phyloP scores from a whole-genome alignment of 2,888 invertebrate genomes.

The Agrilus biguttatus region DNA sequence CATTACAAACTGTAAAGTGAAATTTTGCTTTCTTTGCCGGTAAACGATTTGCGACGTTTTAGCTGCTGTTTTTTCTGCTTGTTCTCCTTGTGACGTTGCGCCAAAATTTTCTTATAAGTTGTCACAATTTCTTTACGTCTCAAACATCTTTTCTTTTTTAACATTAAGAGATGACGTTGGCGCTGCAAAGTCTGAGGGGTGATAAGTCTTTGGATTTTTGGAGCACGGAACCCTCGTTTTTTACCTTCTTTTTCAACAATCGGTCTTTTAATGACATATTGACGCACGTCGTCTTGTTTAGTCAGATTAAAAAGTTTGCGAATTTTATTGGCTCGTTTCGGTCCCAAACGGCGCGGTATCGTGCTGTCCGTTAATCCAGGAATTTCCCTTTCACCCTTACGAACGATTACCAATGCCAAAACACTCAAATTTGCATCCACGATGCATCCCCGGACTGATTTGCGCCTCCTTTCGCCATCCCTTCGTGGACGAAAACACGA shows the following conservation, averaged over 20 bases:
- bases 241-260: constrained; percentile 40
- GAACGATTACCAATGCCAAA: constrained; percentile 77
- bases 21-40: constrained; percentile 72
- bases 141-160: constrained; percentile 50
- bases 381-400: constrained; percentile 74
- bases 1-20: constrained; percentile 51
- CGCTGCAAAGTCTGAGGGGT: constrained; percentile 56
- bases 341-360: constrained; percentile 58
- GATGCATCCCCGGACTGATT: constrained; percentile 96
- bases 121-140: constrained; percentile 55
- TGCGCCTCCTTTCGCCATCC: constrained; percentile 89
- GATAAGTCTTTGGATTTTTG: constrained; percentile 67
- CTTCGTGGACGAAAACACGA: constrained; percentile 88
- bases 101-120: constrained; percentile 59
- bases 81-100: constrained; percentile 52
- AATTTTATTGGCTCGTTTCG: constrained; percentile 67
- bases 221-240: constrained; percentile 51
- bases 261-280: constrained; percentile 61
- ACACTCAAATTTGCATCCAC: constrained; percentile 93
- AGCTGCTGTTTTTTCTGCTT: constrained; percentile 25
- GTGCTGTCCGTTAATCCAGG: constrained; percentile 65
- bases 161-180: constrained; percentile 53
- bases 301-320: constrained; percentile 61
- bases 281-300: constrained; percentile 65
- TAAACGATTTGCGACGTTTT: constrained; percentile 67